A percentile compares a stretch with the other conserved stretches of the same genome.
Conservation (phyloP, 2,113 vertebrate genomes). For the Platysteira castanea region DNA sequence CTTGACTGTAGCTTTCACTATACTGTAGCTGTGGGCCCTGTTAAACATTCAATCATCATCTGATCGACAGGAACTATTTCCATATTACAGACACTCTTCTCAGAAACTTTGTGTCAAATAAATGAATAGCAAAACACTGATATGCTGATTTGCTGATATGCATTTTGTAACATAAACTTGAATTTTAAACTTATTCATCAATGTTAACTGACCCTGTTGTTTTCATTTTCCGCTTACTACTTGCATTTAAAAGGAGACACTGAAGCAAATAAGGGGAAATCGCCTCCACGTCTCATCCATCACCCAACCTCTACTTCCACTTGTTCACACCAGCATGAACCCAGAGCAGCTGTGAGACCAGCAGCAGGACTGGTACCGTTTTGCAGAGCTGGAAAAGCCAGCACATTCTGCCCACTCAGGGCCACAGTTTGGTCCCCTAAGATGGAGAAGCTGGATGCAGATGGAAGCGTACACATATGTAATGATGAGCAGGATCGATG, state of each 20-base stretch:
- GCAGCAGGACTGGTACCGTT: background rate
- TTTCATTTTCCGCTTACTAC: background rate
- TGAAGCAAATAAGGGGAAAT: background rate
- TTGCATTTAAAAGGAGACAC: background rate
- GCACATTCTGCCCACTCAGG: background rate
- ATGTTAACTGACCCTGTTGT: background rate
- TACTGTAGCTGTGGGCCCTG: background rate
- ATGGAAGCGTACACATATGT: background rate
- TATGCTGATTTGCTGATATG: background rate
- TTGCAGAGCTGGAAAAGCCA: background rate
- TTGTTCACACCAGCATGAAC: background rate
- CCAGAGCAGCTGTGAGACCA: background rate
- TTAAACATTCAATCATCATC: background rate
- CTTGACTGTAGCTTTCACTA: background rate
- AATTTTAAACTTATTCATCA: background rate
- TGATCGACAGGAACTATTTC: background rate
- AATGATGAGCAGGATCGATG: background rate
- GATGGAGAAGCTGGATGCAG: background rate
- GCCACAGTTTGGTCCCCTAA: background rate
- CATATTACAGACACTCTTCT: background rate
- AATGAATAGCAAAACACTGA: background rate
- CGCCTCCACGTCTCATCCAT: fast-evolving
- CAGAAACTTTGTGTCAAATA: background rate
- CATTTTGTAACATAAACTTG: background rate
- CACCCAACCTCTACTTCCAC: background rate